Conservation (phyloP, 2,888 invertebrate genomes). For the Phrixothrix hirtus region DNA sequence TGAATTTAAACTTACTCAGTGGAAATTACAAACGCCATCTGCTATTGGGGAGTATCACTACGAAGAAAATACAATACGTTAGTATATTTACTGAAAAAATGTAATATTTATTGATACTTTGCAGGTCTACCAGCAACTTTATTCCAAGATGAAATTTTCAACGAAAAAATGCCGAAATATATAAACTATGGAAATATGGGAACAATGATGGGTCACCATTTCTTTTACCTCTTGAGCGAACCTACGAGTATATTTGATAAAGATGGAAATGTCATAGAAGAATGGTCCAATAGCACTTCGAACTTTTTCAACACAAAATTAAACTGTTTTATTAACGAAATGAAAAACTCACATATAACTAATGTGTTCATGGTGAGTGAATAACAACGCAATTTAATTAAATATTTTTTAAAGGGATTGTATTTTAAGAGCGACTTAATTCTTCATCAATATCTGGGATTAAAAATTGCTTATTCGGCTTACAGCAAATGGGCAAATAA, state of each 20-base stretch:
- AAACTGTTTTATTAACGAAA: conserved; percentile 9
- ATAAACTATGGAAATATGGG: conserved; percentile 88
- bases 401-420: neutral
- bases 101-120: neutral
- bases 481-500: conserved; percentile 73
- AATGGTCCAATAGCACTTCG: neutral
- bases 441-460: conserved; percentile 57
- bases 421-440: conserved; percentile 16
- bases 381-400: neutral
- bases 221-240: conserved; percentile 76
- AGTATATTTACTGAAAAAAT: too few species aligned
- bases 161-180: conserved; percentile 78
- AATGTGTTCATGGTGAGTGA: conserved; percentile 6
- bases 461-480: conserved; percentile 83
- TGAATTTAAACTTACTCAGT: conserved; percentile 9
- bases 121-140: conserved; percentile 76
- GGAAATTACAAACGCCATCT: conserved; percentile 15
- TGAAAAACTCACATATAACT: neutral
- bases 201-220: conserved; percentile 84
- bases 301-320: neutral
- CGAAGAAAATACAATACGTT: conserved; percentile 17
- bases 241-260: conserved; percentile 7
- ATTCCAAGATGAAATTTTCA: conserved; percentile 84
- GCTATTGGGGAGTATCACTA: conserved; percentile 18
- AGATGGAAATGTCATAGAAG: conserved; percentile 7